Percentiles rank a stretch among this genome's conserved stretches.
Evolutionary conservation across 2,888 invertebrate genomes (phyloP).

Genomic region (Temnothorax unifasciatus): DNA sequence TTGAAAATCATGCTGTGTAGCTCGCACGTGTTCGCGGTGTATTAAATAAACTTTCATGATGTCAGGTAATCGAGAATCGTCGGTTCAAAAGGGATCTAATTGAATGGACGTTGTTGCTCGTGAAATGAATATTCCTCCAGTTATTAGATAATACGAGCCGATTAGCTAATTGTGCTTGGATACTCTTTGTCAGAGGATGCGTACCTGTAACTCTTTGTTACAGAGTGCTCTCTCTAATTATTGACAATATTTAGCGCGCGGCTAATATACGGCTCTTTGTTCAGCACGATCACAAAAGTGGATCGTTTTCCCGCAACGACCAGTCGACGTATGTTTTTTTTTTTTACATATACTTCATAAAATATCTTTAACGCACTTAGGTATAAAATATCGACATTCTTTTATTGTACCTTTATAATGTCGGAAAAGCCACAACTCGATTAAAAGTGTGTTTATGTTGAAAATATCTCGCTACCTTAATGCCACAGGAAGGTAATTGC

Average conservation of each 20-base stretch:
- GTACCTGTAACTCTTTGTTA: slow-evolving; percentile 33
- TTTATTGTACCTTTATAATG: neutral
- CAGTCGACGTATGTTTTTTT: neutral
- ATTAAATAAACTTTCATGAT: slow-evolving; percentile 47
- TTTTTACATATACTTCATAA: neutral
- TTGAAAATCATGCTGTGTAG: slow-evolving; percentile 24
- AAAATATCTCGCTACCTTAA: neutral
- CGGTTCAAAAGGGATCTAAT: slow-evolving; percentile 28
- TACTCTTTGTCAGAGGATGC: slow-evolving; percentile 39
- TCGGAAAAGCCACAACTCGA: neutral
- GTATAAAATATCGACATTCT: neutral
- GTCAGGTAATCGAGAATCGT: slow-evolving; percentile 40
- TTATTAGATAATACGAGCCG: slow-evolving; percentile 40
- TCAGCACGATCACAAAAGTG: neutral
- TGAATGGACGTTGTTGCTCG: slow-evolving; percentile 37
- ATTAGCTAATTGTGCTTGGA: slow-evolving; percentile 51
- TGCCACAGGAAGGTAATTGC: neutral
- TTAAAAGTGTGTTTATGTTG: neutral
- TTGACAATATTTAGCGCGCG: slow-evolving; percentile 36
- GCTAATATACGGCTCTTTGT: slow-evolving; percentile 32
- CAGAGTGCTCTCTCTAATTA: slow-evolving; percentile 31
- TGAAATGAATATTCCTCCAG: slow-evolving; percentile 42
- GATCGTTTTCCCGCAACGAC: neutral
- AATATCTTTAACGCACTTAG: neutral
- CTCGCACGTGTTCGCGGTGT: neutral